Percentiles rank a stretch among this genome's conserved stretches.
Evolutionary conservation across 2,888 invertebrate genomes (phyloP).

Genomic region (Nephrotoma flavescens): DNA sequence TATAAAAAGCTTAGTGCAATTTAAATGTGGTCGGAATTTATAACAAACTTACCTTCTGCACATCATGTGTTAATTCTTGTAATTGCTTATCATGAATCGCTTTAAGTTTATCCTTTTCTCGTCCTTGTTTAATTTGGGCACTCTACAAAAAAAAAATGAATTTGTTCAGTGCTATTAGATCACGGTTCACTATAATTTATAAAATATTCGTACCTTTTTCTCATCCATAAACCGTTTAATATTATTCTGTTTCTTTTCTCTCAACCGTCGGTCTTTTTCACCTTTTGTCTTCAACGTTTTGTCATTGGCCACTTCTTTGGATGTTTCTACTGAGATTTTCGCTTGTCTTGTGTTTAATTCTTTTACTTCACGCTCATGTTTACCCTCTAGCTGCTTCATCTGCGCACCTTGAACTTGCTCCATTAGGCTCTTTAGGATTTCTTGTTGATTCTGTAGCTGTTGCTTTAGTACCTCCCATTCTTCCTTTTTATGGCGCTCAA

Average conservation of each 20-base stretch:
- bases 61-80: slow-evolving; percentile 75
- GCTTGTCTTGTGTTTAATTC: slow-evolving; percentile 92
- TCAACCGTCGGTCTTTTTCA: slow-evolving; percentile 83
- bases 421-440: slow-evolving; percentile 61
- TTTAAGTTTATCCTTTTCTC: slow-evolving; percentile 84
- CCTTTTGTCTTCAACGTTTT: slow-evolving; percentile 93
- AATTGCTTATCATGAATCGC: slow-evolving; percentile 84
- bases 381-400: slow-evolving; percentile 76
- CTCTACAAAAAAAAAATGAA: neutral
- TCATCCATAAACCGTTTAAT: slow-evolving; percentile 97
- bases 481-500: slow-evolving; percentile 66
- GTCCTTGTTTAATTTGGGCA: slow-evolving; percentile 62
- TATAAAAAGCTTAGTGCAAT: neutral
- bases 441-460: slow-evolving; percentile 72
- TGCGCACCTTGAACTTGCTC: slow-evolving; percentile 66
- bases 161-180: neutral
- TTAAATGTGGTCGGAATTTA: neutral
- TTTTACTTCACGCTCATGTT: slow-evolving; percentile 88
- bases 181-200: neutral
- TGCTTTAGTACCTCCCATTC: slow-evolving; percentile 68
- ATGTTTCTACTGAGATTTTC: slow-evolving; percentile 92
- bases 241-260: slow-evolving; percentile 94
- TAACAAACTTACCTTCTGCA: slow-evolving; percentile 50
- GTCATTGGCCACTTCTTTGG: slow-evolving; percentile 89
- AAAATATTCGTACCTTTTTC: slow-evolving; percentile 42